Base-by-base conservation (phyloP, 2,113 vertebrate species). In the Callipepla squamata region DNA sequence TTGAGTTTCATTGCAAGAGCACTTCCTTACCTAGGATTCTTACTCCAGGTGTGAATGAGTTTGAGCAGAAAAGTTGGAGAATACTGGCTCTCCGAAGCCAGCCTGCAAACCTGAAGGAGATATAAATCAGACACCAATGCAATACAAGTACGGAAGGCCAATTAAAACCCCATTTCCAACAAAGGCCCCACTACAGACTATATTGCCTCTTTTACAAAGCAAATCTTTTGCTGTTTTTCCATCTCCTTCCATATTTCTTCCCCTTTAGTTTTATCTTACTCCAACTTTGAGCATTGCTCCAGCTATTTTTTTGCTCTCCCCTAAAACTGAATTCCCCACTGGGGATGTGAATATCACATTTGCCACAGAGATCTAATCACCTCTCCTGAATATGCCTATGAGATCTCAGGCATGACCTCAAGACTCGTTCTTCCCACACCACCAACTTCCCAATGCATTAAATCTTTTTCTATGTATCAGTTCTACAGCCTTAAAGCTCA, bases 21-120 rank as follows among this genome's bases (percentile, higher is more conserved):
- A 65, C 36, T 75, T 96, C 99, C 99, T 75, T 95, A 99, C 99
- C 99, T 99, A 87, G 98, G 78, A 57, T 98, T 98, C 97, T 98
- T 99, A 97, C 98, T 98, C 99, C 99, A 99, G 42, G 98, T 95
- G 25, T 98, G 98, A 97, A 99, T 98, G 77, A 99, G 97, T 89
- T 99, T 99, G 61, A 99, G 97, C 47, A 99, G 97, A 51, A 98
- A 98, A n/a, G 98, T 99, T 44, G 99, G 99, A 63, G 99, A 98
- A 95, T 99, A 99, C 4, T 98, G 96, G 96, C 98, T 99, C 97
- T 99, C 99, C 82, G 98, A 97, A 62, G 98, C 97, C 79, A 99
- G 98, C 36, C 98, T 99, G 93, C 97, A 98, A 89, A 99, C 97
- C 99, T 98, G 91, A 42, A 84, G 44, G 30, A 90, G 53, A 75